phyloP scores from a whole-genome alignment of 2,113 vertebrate genomes.

The Cheirogaleus medius region DNA sequence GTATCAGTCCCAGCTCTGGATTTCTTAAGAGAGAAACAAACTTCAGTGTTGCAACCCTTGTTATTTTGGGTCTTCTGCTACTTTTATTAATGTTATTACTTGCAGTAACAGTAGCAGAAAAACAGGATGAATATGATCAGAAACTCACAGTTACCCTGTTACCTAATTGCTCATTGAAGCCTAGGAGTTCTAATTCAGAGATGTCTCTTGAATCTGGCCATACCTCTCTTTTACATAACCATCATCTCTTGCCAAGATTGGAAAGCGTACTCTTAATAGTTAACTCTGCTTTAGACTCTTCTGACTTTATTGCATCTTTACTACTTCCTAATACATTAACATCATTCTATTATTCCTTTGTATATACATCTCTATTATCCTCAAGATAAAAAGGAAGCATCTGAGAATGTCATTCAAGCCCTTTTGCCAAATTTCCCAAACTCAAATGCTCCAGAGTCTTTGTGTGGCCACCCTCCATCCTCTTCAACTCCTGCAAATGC shows the following conservation, averaged over 20 bases:
- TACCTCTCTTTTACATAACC: background rate
- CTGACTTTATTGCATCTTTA: background rate
- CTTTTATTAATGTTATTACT: background rate
- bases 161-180: background rate
- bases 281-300: background rate
- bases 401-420: background rate
- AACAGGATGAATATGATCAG: no score
- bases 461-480: background rate
- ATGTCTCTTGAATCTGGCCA: background rate
- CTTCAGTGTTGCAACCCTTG: background rate
- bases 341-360: background rate
- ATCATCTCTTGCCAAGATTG: background rate
- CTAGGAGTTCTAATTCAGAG: background rate
- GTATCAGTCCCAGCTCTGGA: background rate
- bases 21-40: background rate
- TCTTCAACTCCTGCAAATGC: background rate
- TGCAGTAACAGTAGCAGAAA: no score
- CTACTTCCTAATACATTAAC: background rate
- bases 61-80: background rate
- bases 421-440: background rate
- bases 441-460: background rate
- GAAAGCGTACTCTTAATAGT: background rate
- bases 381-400: background rate
- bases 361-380: background rate
- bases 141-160: background rate